Evolutionary conservation across 2,113 vertebrate species (phyloP).

Genomic region (Dicaeum eximium): DNA sequence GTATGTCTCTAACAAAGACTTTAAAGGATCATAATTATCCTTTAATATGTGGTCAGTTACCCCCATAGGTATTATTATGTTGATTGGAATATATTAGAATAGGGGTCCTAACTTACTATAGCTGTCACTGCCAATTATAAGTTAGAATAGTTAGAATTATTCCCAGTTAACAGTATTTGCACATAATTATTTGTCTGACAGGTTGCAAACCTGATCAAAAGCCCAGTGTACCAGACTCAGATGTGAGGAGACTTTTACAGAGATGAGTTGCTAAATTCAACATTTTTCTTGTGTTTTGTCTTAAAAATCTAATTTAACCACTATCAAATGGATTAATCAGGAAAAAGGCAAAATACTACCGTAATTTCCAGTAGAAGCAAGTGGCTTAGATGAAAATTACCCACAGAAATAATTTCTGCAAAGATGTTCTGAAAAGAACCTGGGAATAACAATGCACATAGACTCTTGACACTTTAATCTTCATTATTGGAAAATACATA

Average conservation of each 20-base stretch:
- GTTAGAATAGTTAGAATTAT: neutral
- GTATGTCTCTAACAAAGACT: neutral
- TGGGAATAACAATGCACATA: neutral
- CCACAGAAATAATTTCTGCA: neutral
- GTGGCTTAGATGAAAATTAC: neutral
- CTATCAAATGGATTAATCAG: neutral
- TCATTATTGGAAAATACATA: neutral
- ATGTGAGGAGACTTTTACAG: neutral
- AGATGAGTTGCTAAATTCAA: neutral
- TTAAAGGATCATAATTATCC: neutral
- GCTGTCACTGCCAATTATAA: neutral
- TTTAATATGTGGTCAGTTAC: neutral
- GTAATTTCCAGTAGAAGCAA: neutral
- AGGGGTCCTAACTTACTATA: neutral
- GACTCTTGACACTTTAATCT: neutral
- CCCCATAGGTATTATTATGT: neutral
- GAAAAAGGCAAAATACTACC: neutral
- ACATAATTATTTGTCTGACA: neutral
- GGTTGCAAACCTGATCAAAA: neutral
- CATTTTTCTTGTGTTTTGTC: neutral
- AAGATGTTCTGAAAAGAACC: neutral
- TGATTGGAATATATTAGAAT: neutral
- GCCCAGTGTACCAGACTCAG: neutral
- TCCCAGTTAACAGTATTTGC: neutral
- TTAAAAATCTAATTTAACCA: neutral